Conservation (phyloP, 1,140 invertebrate species). For the Sminthurinus signatus region DNA sequence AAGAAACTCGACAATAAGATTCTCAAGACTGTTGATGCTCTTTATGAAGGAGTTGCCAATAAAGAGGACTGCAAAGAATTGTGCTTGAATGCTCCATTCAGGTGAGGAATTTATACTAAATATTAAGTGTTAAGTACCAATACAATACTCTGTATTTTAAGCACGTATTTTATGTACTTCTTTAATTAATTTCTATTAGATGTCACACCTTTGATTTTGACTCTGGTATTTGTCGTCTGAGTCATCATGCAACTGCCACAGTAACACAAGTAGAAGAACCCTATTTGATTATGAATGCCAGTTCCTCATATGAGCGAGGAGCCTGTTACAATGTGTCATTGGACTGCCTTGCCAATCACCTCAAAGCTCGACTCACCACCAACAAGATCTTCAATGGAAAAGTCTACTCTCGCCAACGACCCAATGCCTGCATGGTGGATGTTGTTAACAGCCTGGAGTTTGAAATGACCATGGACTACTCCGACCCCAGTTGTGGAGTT, state of each 20-base stretch:
- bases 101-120: too few species aligned
- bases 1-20: conserved; percentile 47
- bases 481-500: conserved; percentile 48
- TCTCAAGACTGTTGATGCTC: conserved; percentile 52
- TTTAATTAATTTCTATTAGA: too few species aligned
- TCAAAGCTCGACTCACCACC: conserved; percentile 50
- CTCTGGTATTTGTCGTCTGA: conserved; percentile 51
- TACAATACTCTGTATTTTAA: too few species aligned
- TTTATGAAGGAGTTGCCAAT: conserved; percentile 47
- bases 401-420: conserved; percentile 51
- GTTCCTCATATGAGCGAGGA: conserved; percentile 50
- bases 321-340: conserved; percentile 53
- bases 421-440: conserved; percentile 51
- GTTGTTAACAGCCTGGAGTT: conserved; percentile 47
- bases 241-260: conserved; percentile 50
- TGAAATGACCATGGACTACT: conserved; percentile 47
- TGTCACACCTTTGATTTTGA: conserved; percentile 53
- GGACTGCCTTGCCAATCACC: conserved; percentile 49
- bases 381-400: conserved; percentile 53
- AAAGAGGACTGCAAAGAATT: conserved; percentile 50
- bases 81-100: conserved; percentile 48
- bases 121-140: too few species aligned
- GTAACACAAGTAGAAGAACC: conserved; percentile 49
- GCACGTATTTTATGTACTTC: too few species aligned
- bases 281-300: conserved; percentile 48